Conservation (phyloP, 2,797 vertebrate species). For the Bucorvus abyssinicus region DNA sequence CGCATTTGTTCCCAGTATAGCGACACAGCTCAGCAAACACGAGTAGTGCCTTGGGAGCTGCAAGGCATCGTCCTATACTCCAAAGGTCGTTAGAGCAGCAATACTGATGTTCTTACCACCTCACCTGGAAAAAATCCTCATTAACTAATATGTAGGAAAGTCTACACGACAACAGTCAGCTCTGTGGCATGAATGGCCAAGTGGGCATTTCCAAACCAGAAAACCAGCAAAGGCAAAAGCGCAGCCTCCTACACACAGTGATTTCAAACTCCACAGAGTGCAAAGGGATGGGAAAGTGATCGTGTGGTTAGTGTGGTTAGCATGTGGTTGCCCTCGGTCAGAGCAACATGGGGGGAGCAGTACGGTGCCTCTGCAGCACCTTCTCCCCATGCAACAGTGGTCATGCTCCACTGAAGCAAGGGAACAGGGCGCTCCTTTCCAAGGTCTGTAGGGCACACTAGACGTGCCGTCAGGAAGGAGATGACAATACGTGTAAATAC, state of each 20-base stretch:
- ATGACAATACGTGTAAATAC: neutral
- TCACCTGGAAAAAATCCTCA: neutral
- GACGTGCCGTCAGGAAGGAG: rapidly evolving
- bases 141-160: rapidly evolving
- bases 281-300: neutral
- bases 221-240: neutral
- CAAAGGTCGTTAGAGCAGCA: neutral
- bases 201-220: neutral
- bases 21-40: neutral
- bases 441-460: neutral
- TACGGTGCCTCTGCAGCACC: neutral
- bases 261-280: neutral
- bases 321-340: neutral
- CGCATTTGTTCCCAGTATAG: neutral
- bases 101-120: neutral
- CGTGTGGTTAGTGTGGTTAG: neutral
- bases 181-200: neutral
- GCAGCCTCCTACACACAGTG: neutral
- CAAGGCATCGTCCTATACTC: neutral
- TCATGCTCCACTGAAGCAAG: rapidly evolving
- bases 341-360: neutral
- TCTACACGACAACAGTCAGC: neutral
- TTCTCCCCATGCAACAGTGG: neutral
- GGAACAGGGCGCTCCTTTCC: neutral
- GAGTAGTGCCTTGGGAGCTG: neutral